phyloP scores from a whole-genome alignment of 2,888 invertebrate species.

The Incurvaria masculella region DNA sequence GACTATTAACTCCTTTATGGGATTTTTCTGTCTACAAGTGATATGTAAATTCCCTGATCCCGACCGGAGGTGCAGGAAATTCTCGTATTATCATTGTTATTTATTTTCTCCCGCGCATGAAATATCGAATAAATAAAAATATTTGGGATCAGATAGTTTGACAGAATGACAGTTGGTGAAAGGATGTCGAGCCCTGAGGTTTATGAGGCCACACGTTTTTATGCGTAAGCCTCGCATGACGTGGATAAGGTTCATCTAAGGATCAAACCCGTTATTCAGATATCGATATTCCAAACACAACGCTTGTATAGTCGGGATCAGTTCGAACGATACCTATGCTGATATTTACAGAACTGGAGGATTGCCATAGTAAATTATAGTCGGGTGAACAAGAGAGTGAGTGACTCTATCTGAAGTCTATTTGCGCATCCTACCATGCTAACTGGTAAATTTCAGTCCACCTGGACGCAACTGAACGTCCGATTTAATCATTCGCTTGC shows the following conservation, averaged over 20 bases:
- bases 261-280: too few relatives aligned
- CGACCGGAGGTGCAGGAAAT: constrained; percentile 43
- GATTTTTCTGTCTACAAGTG: constrained; percentile 48
- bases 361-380: too few relatives aligned
- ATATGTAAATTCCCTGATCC: constrained; percentile 44
- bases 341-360: too few relatives aligned
- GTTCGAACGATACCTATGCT: too few relatives aligned
- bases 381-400: too few relatives aligned
- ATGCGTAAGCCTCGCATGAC: neutral
- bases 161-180: constrained; percentile 51
- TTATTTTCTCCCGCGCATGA: constrained; percentile 50
- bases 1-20: constrained; percentile 33
- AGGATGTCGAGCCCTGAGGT: neutral
- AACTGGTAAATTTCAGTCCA: too few relatives aligned
- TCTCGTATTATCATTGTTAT: constrained; percentile 48
- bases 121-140: constrained; percentile 49
- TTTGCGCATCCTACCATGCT: too few relatives aligned
- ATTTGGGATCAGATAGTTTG: constrained; percentile 48
- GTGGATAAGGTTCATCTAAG: neutral
- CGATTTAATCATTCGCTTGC: too few relatives aligned
- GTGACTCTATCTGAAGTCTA: too few relatives aligned
- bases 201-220: neutral
- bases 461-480: too few relatives aligned
- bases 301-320: too few relatives aligned
- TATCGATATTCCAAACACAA: too few relatives aligned